Evolutionary conservation across 2,888 invertebrate genomes (phyloP), one percentile per base, ranked within the genome.

Genomic region (Parnassius glacialis): DNA sequence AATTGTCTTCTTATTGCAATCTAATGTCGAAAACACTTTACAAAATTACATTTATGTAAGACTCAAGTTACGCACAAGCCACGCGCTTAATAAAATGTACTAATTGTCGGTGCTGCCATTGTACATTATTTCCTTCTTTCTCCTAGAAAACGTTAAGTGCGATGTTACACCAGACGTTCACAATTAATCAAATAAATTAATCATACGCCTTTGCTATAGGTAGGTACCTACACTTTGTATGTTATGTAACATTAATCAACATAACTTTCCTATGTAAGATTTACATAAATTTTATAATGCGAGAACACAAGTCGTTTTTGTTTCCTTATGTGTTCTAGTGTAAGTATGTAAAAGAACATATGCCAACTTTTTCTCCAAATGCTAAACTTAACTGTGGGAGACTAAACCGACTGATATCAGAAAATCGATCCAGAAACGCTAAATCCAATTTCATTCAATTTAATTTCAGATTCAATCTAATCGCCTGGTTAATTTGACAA

Each of bases 121-220:
- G 50, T 48, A 67, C 65, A 69, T 69, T 72, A 68, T 73, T 79
- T 78, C 75, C 75, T 74, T 74, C 70, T 74, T 78, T 72, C 74
- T 72, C 70, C 67, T 60, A 65, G 55, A 66, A 61, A 64, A 65
- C 62, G 61, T 44, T 57, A 58, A 57, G 55, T 51, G 60, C 47
- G 48, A 54, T 59, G 54, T 10, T 34, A 56, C 59, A 54, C 64
- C 66, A 66, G 67, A 65, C 62, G 62, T 66, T 48, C 64, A 66
- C 59, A 48, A 64, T 63, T 45, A 53, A 47, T 44, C 12, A 67
- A 65, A 62, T 57, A 41, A 64, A 62, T 60, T 68, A 65, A 67
- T 67, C 63, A 57, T 53, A 25, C 16, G 42, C 52, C 61, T 62
- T 59, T 62, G 58, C 47, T 57, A 57, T 20, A 20, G 2, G 20